A percentile compares a stretch with the other conserved stretches of the same genome.
phyloP scores from a whole-genome alignment of 2,113 vertebrate species.

The Panurus biarmicus region DNA sequence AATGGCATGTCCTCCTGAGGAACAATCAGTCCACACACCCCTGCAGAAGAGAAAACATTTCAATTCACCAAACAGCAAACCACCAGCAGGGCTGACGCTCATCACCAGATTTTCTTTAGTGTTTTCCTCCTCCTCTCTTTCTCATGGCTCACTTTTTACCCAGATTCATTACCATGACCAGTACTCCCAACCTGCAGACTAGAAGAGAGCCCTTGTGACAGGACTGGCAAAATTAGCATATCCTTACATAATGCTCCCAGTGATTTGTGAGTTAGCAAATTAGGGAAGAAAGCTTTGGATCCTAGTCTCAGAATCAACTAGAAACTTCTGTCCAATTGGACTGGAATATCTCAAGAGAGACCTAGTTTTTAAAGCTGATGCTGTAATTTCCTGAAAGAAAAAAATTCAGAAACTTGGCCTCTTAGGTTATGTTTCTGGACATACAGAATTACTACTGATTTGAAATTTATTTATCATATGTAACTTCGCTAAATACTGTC shows the following conservation, averaged over 20 bases:
- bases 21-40: conserved; percentile 96
- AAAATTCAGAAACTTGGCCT: neutral
- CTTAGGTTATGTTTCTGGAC: neutral
- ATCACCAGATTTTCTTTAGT: conserved; percentile 23
- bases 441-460: neutral
- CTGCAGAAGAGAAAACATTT: conserved; percentile 69
- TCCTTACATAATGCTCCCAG: neutral
- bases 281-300: neutral
- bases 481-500: neutral
- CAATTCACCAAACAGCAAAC: neutral
- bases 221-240: conserved; percentile 21
- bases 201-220: neutral
- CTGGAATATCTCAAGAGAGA: neutral
- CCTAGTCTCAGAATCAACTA: neutral
- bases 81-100: conserved; percentile 4
- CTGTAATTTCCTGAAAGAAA: neutral
- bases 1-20: conserved; percentile 99
- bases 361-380: neutral
- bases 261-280: conserved; percentile 3
- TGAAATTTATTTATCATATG: neutral
- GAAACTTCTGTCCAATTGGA: neutral
- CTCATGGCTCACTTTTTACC: conserved; percentile 16
- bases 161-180: conserved; percentile 47
- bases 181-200: neutral
- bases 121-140: conserved; percentile 26